Percentiles rank a stretch among this genome's conserved stretches.
Conservation (phyloP, 2,797 vertebrate species). For the Cynodonichthys magdalenae region DNA sequence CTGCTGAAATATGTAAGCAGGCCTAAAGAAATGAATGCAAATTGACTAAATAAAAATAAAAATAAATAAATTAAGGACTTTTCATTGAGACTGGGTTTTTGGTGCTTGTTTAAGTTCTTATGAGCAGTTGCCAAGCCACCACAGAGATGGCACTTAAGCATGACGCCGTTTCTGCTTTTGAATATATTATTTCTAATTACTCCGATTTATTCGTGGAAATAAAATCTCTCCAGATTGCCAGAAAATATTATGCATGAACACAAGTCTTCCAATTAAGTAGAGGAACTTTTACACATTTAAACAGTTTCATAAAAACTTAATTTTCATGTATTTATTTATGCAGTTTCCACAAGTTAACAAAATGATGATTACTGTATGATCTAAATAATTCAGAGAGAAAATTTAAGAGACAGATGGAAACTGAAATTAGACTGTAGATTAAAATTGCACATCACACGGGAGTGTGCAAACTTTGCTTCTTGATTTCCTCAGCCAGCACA, state of each 20-base stretch:
- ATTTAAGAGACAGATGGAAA: background rate
- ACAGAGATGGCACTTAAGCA: too few relatives aligned
- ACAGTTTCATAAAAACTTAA: background rate
- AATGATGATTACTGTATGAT: background rate
- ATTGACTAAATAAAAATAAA: background rate
- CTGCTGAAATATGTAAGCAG: too few relatives aligned
- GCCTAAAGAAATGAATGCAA: conserved; percentile 9
- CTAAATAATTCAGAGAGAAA: background rate
- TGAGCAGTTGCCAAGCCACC: background rate
- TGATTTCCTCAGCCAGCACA: conserved; percentile 30
- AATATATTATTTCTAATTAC: background rate
- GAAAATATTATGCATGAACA: background rate
- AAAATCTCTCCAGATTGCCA: background rate
- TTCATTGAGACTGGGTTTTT: too few relatives aligned
- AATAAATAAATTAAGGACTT: too few relatives aligned
- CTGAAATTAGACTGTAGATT: background rate
- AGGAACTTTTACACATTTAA: background rate
- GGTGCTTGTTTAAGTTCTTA: background rate
- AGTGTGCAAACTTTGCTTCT: conserved; percentile 1
- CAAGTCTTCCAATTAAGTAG: background rate
- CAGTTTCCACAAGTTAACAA: background rate
- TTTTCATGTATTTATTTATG: background rate
- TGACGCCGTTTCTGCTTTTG: too few relatives aligned
- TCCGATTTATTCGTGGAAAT: background rate
- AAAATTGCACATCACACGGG: background rate